Percentiles rank a stretch among this genome's conserved stretches.
Conservation (phyloP, 2,113 vertebrate species). For the Carassius gibelio region DNA sequence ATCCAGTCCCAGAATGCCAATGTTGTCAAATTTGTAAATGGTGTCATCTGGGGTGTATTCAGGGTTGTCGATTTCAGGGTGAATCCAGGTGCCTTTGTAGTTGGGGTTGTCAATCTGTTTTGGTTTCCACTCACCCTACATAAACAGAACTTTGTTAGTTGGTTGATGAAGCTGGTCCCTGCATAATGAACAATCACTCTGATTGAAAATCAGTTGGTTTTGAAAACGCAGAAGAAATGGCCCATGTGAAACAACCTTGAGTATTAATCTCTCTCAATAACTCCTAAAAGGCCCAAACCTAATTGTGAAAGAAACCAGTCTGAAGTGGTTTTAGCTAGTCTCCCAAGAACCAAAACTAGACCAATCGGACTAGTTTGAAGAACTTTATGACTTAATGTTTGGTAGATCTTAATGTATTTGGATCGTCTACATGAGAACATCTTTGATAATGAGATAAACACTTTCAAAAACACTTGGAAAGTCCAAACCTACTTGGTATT, state of each 20-base stretch:
- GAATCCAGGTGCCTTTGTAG: conserved; percentile 83
- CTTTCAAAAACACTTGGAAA: no score
- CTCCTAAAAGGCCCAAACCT: background rate
- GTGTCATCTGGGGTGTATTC: conserved; percentile 70
- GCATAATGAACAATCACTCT: background rate
- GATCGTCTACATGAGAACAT: background rate
- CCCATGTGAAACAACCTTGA: background rate
- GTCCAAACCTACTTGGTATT: no score
- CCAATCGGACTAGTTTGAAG: background rate
- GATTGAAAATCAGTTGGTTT: background rate
- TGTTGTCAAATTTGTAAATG: conserved; percentile 81
- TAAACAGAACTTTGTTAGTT: conserved; percentile 18
- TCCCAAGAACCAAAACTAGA: background rate
- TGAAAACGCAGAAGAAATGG: background rate
- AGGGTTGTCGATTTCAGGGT: conserved; percentile 81
- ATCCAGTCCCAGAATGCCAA: conserved; percentile 82
- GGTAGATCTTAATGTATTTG: background rate
- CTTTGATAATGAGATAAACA: no score
- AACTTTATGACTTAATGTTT: background rate
- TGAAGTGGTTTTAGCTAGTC: background rate
- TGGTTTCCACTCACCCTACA: conserved; percentile 82
- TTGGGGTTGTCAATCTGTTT: conserved; percentile 80
- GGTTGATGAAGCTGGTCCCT: background rate
- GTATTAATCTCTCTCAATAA: no score
- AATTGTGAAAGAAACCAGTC: background rate